These are phyloP conservation scores for Microcebus lehilahytsara DNA, from an alignment of 2,113 vertebrate species.

Conservation along the genomic window DNA sequence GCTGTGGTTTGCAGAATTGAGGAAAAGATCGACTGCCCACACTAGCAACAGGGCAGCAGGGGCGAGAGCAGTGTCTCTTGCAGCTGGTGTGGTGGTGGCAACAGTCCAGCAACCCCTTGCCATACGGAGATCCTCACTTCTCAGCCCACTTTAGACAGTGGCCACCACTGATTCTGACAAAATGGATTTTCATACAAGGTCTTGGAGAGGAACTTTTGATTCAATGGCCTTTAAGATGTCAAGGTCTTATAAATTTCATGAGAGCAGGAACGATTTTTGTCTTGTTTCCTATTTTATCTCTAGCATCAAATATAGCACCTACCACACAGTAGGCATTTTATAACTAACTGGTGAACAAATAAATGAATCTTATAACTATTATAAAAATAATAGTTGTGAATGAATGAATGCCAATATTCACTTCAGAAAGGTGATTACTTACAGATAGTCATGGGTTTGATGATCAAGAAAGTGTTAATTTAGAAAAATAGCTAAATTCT, in stretches of 20 bases:
- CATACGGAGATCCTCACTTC: background rate
- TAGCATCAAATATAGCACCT: background rate
- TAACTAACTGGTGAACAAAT: background rate
- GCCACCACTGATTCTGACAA: background rate
- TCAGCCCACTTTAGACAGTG: background rate
- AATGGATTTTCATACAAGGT: background rate
- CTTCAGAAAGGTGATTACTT: slow-evolving; percentile 25
- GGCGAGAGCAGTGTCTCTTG: background rate
- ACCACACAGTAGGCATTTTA: background rate
- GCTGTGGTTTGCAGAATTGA: background rate
- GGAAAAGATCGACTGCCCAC: background rate
- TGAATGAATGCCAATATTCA: background rate
- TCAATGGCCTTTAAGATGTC: background rate
- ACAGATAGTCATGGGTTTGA: slow-evolving; percentile 25
- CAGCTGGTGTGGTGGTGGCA: accelerated
- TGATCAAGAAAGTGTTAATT: slow-evolving; percentile 6
- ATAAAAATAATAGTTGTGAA: background rate
- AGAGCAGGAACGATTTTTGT: background rate
- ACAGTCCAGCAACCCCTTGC: background rate
- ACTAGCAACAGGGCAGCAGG: background rate
- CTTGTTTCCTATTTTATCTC: background rate
- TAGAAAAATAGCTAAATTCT: background rate
- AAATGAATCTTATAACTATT: background rate
- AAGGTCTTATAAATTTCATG: background rate
- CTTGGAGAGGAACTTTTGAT: background rate